Evolutionary conservation across 2,113 vertebrate genomes (phyloP).

Genomic region (Colius striatus): DNA sequence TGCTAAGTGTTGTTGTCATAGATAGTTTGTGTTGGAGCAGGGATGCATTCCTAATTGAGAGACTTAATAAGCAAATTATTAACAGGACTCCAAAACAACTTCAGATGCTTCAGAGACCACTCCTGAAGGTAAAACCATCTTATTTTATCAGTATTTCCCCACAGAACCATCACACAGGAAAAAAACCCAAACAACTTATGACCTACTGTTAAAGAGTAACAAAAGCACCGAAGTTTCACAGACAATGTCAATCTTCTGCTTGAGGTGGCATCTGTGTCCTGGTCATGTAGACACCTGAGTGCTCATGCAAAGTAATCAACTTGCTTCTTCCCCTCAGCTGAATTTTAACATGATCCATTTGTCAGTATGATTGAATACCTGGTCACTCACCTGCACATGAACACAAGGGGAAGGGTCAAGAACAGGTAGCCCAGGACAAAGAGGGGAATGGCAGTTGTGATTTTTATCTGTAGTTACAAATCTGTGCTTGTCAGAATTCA

Average conservation of each 20-base stretch:
- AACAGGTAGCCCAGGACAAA: not conserved
- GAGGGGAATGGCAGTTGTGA: not conserved
- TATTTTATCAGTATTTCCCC: not conserved
- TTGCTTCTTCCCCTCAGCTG: not conserved
- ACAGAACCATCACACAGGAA: not conserved
- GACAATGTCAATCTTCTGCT: not conserved
- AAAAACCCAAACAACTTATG: not conserved
- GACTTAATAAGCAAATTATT: not conserved
- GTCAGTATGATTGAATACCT: not conserved
- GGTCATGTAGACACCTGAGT: not conserved
- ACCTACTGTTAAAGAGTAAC: not conserved
- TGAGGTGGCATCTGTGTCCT: not conserved
- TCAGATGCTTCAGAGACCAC: not conserved
- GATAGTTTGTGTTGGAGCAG: not conserved
- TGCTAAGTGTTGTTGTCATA: not conserved
- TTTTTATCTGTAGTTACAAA: not conserved
- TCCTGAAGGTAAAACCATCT: not conserved
- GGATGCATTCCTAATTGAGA: not conserved
- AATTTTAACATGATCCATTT: not conserved
- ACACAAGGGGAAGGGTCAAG: not conserved
- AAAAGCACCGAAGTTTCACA: not conserved
- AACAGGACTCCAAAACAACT: not conserved
- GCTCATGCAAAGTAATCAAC: not conserved
- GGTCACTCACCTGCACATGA: not conserved
- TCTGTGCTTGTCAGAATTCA: not conserved